Conservation (phyloP, 2,888 invertebrate species). For the Apamea crenata region DNA sequence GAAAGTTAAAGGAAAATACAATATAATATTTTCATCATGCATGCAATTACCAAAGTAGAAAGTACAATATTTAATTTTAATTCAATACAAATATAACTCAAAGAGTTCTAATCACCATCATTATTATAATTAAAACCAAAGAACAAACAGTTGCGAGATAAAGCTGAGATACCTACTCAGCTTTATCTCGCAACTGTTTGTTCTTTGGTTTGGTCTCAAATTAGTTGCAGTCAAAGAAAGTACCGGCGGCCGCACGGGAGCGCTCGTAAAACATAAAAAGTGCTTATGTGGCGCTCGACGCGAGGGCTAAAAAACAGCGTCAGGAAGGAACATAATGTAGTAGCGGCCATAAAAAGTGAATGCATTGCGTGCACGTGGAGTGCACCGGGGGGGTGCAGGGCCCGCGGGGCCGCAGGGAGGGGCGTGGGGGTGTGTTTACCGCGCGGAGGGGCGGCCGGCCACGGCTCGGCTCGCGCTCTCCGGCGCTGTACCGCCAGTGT, state of each 20-base stretch:
- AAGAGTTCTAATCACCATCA: conserved; percentile 25
- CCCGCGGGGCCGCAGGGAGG: conserved; percentile 72
- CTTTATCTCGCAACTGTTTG: too few relatives aligned
- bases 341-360: conserved; percentile 88
- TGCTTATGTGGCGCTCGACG: conserved; percentile 87
- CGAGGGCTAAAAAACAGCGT: conserved; percentile 86
- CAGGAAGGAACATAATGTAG: conserved; percentile 89
- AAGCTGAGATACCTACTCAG: too few relatives aligned
- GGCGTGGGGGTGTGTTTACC: conserved; percentile 88
- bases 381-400: conserved; percentile 77
- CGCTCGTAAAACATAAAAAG: conserved; percentile 88
- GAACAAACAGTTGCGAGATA: conserved; percentile 65
- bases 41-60: neutral
- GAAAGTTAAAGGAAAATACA: neutral
- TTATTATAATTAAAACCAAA: conserved; percentile 58
- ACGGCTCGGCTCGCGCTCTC: conserved; percentile 68
- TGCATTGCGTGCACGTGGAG: conserved; percentile 89
- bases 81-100: conserved; percentile 25
- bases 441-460: conserved; percentile 85
- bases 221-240: conserved; percentile 83
- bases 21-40: neutral
- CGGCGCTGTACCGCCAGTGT: conserved; percentile 87
- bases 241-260: conserved; percentile 83
- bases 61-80: conserved; percentile 9
- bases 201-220: conserved; percentile 79